Percentiles rank a stretch among this genome's conserved stretches.
These are phyloP conservation scores for Drosophila austrosaltans DNA, from an alignment of 2,888 invertebrate genomes.

Conservation along the genomic window DNA sequence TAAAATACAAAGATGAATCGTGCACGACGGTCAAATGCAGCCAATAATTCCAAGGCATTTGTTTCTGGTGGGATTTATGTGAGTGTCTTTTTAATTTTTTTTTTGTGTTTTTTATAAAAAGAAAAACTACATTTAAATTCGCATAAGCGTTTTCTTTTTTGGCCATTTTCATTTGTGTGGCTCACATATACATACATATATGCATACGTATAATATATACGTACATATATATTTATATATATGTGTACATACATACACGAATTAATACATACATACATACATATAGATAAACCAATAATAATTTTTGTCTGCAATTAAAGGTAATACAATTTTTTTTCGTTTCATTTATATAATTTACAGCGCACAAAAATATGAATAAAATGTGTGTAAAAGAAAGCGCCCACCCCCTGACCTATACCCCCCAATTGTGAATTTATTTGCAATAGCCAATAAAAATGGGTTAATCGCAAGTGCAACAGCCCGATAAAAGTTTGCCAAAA, in stretches of 20 bases:
- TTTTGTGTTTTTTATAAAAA: not conserved
- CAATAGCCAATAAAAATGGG: constrained; percentile 74
- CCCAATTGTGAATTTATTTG: constrained; percentile 79
- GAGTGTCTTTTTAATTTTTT: constrained; percentile 10
- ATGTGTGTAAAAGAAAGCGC: constrained; percentile 57
- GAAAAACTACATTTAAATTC: constrained; percentile 4
- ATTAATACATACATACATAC: not conserved
- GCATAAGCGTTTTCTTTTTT: not conserved
- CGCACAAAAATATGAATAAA: constrained; percentile 72
- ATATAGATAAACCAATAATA: constrained; percentile 16
- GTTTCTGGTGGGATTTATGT: constrained; percentile 40
- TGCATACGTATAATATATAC: too few species aligned
- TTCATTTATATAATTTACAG: constrained; percentile 78
- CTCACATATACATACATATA: constrained; percentile 3
- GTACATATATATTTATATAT: not conserved
- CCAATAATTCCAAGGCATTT: constrained; percentile 16
- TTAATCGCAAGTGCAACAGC: constrained; percentile 65
- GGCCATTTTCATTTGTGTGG: not conserved
- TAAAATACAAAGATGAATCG: constrained; percentile 29
- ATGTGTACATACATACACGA: not conserved
- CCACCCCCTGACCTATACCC: constrained; percentile 15
- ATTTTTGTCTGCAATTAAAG: constrained; percentile 56
- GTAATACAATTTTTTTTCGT: constrained; percentile 63
- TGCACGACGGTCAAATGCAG: constrained; percentile 14
- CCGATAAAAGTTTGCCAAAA: constrained; percentile 43